Evolutionary conservation across 2,797 vertebrate genomes (phyloP).

Genomic region (Micropoecilia bifurca): DNA sequence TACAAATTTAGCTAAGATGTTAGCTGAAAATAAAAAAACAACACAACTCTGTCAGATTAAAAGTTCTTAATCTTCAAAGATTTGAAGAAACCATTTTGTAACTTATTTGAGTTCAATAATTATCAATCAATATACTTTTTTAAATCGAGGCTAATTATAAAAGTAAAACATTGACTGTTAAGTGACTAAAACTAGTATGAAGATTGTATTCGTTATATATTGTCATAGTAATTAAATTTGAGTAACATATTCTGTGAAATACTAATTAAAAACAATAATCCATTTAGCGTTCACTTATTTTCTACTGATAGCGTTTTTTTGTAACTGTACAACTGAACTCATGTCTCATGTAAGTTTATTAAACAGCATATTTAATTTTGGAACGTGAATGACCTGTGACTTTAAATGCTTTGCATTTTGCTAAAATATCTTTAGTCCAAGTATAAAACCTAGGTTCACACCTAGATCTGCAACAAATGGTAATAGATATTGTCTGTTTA

Average conservation of each 20-base stretch:
- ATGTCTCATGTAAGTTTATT: background rate
- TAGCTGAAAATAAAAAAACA: background rate
- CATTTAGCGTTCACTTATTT: background rate
- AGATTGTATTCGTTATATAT: background rate
- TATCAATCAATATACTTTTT: background rate
- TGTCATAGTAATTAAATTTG: background rate
- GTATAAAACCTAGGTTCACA: conserved; percentile 52
- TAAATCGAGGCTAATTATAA: background rate
- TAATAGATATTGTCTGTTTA: conserved; percentile 34
- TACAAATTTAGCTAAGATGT: background rate
- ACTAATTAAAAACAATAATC: background rate
- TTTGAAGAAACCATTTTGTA: background rate
- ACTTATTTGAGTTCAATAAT: background rate
- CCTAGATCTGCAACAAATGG: conserved; percentile 25
- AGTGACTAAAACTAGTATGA: background rate
- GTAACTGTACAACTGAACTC: conserved; percentile 3
- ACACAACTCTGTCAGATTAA: background rate
- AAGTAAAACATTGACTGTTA: background rate
- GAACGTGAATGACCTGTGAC: conserved; percentile 15
- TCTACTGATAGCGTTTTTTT: background rate
- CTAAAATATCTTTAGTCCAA: conserved; percentile 27
- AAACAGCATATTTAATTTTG: conserved; percentile 6
- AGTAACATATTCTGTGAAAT: background rate
- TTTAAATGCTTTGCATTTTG: conserved; percentile 8
- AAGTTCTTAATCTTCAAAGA: background rate